Conservation (phyloP, 1,140 invertebrate genomes). For the Melipona quadrifasciata region DNA sequence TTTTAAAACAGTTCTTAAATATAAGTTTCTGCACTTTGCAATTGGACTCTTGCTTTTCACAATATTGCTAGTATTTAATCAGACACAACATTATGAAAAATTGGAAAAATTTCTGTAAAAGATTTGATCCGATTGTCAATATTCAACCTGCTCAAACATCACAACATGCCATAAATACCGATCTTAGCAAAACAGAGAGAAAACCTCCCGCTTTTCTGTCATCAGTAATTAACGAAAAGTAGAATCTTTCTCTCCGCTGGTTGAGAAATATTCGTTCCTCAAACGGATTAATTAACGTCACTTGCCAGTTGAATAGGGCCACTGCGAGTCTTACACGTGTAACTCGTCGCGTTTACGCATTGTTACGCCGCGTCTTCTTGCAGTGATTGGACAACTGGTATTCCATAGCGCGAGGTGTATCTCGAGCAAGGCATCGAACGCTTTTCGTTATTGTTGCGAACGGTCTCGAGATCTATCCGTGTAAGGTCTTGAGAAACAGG, state of each 20-base stretch:
- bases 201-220: too few species aligned
- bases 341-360: not conserved
- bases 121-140: too few species aligned
- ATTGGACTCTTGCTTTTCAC: too few species aligned
- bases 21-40: too few species aligned
- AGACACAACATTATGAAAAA: too few species aligned
- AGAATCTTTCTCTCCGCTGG: not conserved
- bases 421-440: constrained; percentile 1
- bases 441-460: not conserved
- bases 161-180: too few species aligned
- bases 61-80: too few species aligned
- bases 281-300: not conserved
- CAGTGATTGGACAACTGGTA: not conserved
- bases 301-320: not conserved
- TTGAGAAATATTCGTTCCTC: not conserved
- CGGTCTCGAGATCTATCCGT: not conserved
- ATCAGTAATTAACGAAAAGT: too few species aligned
- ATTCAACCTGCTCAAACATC: too few species aligned
- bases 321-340: not conserved
- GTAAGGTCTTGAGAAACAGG: constrained; percentile 35
- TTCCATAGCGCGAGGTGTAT: not conserved
- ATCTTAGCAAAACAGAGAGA: too few species aligned
- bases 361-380: not conserved
- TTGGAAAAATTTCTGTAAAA: too few species aligned
- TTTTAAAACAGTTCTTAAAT: too few species aligned